phyloP scores from a whole-genome alignment of 35 echinoderm and acorn worm species.

The Anneissia japonica region DNA sequence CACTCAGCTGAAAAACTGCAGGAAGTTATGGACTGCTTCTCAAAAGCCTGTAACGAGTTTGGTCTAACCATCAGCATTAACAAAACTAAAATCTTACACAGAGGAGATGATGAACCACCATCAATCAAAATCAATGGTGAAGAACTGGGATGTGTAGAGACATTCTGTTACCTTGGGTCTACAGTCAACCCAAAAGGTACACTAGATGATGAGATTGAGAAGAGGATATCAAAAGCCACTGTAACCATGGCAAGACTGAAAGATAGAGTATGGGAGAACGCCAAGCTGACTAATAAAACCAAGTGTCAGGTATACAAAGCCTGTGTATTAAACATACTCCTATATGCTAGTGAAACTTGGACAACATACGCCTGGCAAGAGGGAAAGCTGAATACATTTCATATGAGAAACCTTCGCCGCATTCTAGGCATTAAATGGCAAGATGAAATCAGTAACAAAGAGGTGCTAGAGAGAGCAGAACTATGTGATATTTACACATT shows the following conservation, averaged over 20 bases:
- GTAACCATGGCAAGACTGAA: conserved; percentile 28
- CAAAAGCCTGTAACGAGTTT: too few species aligned
- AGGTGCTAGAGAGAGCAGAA: conserved; percentile 1
- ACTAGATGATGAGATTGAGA: conserved; percentile 32
- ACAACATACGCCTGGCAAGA: conserved; percentile 6
- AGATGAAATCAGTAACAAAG: conserved; percentile 12
- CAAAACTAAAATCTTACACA: background rate
- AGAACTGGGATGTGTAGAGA: background rate
- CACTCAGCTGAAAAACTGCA: too few species aligned
- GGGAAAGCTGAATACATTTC: conserved; percentile 7
- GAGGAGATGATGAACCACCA: background rate
- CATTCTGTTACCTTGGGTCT: conserved; percentile 26
- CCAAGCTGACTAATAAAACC: conserved; percentile 10
- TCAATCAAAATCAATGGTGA: conserved; percentile 5
- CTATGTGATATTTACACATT: background rate
- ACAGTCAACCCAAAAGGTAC: background rate
- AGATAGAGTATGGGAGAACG: conserved; percentile 42
- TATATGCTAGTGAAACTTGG: conserved; percentile 21
- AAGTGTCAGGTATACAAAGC: background rate
- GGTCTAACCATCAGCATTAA: conserved; percentile 11
- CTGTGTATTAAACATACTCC: background rate
- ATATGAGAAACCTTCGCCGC: conserved; percentile 6
- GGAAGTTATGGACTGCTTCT: too few species aligned
- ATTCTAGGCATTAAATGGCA: conserved; percentile 13
- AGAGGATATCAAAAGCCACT: conserved; percentile 10